Base-by-base conservation (phyloP, 2,797 vertebrate genomes). In the Notolepis coatsorum region DNA sequence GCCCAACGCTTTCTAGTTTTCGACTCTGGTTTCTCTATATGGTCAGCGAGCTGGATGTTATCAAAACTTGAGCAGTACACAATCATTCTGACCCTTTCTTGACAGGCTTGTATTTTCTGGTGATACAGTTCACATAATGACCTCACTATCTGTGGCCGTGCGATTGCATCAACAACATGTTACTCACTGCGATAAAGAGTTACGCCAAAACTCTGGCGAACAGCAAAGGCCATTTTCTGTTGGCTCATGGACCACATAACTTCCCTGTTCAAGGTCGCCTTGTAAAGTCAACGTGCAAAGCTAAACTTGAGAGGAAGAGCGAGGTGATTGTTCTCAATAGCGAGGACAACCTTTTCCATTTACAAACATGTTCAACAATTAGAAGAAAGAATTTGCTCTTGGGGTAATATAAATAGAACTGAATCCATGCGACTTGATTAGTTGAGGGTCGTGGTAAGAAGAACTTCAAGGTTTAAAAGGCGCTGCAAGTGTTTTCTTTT, bases 321-420 rank as follows among this genome's bases (percentile, higher is more conserved):
- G 13, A 37, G 38, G 5, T 0, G 37, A 56, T 1, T 5, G 15
- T 10, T 88, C 93, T 94, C n/a, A n/a, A n/a, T n/a, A n/a, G n/a
- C n/a, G n/a, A n/a, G n/a, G n/a, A n/a, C n/a, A n/a, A n/a, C n/a
- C n/a, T n/a, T n/a, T n/a, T n/a, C n/a, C n/a, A n/a, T n/a, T n/a
- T n/a, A n/a, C n/a, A n/a, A n/a, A n/a, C n/a, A n/a, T n/a, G n/a
- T n/a, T n/a, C n/a, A n/a, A n/a, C n/a, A n/a, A n/a, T n/a, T n/a
- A n/a, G n/a, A n/a, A n/a, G n/a, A n/a, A n/a, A n/a, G n/a, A n/a
- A n/a, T n/a, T n/a, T n/a, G n/a, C n/a, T n/a, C n/a, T n/a, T n/a
- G n/a, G n/a, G n/a, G n/a, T n/a, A n/a, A n/a, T n/a, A n/a, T n/a
- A n/a, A n/a, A n/a, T n/a, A n/a, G n/a, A n/a, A n/a, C n/a, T n/a